A percentile compares a stretch with the other conserved stretches of the same genome.
Conservation (phyloP, 2,888 invertebrate genomes). For the Melieria omissa region DNA sequence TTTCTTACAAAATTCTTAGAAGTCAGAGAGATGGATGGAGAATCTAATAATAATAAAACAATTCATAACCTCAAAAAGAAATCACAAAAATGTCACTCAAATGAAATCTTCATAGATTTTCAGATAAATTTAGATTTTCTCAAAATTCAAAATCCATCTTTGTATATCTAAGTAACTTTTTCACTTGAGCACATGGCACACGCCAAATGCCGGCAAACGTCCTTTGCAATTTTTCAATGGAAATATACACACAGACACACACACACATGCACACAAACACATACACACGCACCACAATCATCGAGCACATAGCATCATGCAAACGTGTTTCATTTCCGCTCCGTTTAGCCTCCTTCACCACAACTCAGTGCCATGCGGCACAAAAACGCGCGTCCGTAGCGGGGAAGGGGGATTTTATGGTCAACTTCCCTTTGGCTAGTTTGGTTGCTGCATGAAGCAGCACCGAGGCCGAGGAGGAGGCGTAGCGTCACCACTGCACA, state of each 20-base stretch:
- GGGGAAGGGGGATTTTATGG: constrained; percentile 14
- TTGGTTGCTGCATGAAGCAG: background rate
- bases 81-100: too few relatives aligned
- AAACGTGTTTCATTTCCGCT: constrained; percentile 23
- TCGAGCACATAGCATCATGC: constrained; percentile 3
- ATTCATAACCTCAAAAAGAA: too few relatives aligned
- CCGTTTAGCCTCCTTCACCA: background rate
- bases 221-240: background rate
- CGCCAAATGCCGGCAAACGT: constrained; percentile 12
- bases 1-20: too few relatives aligned
- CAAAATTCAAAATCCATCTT: too few relatives aligned
- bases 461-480: too few relatives aligned
- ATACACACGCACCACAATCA: background rate
- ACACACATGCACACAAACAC: background rate
- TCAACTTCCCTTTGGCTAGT: constrained; percentile 15
- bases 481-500: too few relatives aligned
- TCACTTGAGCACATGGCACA: constrained; percentile 9
- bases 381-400: background rate
- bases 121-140: too few relatives aligned
- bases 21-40: too few relatives aligned
- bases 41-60: too few relatives aligned
- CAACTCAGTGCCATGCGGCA: background rate
- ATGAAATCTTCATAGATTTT: background rate
- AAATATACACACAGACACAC: background rate
- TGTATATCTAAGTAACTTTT: background rate